Evolutionary conservation across 53 echinoderm and acorn worm genomes (phyloP), one percentile per base, ranked within the genome.

Genomic region (Crossaster papposus): DNA sequence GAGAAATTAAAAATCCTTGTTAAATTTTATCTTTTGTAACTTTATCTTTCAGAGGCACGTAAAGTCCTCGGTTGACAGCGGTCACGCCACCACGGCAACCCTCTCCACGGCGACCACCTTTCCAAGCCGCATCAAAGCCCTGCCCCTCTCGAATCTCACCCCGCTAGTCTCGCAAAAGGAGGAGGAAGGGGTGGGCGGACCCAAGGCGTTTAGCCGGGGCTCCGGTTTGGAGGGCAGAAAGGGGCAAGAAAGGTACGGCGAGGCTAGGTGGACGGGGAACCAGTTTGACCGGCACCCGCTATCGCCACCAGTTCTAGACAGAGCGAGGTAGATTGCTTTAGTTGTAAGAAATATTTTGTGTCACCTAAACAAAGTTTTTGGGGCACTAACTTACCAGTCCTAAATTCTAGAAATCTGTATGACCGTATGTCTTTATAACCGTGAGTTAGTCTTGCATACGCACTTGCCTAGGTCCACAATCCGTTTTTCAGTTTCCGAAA

Each of bases 51-150:
- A 92, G 91, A 96, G 93, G 50, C 81, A 70, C 64, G 82, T 89
- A 55, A 95, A 94, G 76, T 65, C 94, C 7, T 96, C 98, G 1
- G 70, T 96, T 3, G 98, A 98, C 90, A 98, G 98, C 70, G 98
- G 98, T 34, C 89, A 89, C 62, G 98, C 93, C 30, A 96, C 98
- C 92, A 98, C 96, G 96, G 96, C 96, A 72, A 98, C 96, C 17
- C 31, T 86, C 33, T 92, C 98, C 62, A 90, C 94, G 32, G 94
- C 92, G 22, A 93, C 82, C 1, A 80, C 75, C 54, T 50, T 38
- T 31, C 81, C 65, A 58, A 87, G 89, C 77, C 81, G 90, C 7
- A 33, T 89, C 94, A 94, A 91, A 79, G 98, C 94, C 1, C 89
- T 95, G 9, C 97, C 97, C 22, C 65, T 91, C 20, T 81, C 95